Base-by-base conservation (phyloP, 2,113 vertebrate genomes). In the Thryonomys swinderianus region DNA sequence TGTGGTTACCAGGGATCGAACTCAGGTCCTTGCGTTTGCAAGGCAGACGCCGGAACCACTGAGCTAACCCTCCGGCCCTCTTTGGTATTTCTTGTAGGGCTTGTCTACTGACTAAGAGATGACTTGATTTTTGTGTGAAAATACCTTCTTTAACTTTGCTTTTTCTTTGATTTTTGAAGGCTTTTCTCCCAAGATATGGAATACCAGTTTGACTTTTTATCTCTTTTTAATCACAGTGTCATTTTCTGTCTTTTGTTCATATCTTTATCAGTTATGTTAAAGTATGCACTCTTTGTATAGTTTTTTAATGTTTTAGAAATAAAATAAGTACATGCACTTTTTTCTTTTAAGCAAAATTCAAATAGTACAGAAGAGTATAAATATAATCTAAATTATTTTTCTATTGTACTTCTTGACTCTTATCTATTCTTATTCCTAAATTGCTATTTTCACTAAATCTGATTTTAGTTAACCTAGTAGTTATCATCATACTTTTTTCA, bases 121-220 rank as follows among this genome's bases (percentile, higher is more conserved):
- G 88, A 51, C 51, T 93, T 67, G 40, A 40, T 94, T 71, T 91
- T 83, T 83, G 59, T 78, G 7, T 62, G n/a, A 94, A 88, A 96
- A 87, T 62, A 45, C 20, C 21, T 85, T 92, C 34, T 71, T 88
- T 96, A n/a, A n/a, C n/a, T 94, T 92, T 57, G 55, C 42, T 91
- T 96, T n/a, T 96, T 92, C 64, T 92, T 92, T 66, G 57, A 81
- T 92, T 34, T 85, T 88, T 84, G 71, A 73, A 88, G 71, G 53
- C 71, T 64, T 0, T 79, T 84, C 79, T 88, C 14, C 61, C 34
- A 73, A 84, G 76, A 42, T 55, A 61, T 67, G 57, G 59, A 76
- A 53, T 71, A 88, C 32, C 84, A 64, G 62, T 5, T 91, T 59
- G 34, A 13, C 25, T 45, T 79, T 61, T 85, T 79, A 30, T 17